Conservation (phyloP, 2,113 vertebrate genomes). For the Pimephales promelas region DNA sequence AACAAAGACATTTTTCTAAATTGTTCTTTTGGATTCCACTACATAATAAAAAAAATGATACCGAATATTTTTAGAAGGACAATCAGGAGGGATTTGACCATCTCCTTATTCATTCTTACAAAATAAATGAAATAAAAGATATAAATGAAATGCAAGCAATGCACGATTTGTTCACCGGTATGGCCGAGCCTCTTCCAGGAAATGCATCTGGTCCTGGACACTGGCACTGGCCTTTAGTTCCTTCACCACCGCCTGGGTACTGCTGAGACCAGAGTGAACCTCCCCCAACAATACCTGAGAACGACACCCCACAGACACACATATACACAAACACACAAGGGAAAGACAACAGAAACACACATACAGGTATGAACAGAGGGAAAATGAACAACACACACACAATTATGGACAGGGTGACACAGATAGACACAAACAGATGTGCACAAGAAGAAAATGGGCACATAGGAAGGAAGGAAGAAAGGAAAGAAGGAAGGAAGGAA, state of each 20-base stretch:
- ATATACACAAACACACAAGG: constrained; percentile 35
- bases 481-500: constrained; percentile 4
- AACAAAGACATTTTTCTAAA: too few relatives aligned
- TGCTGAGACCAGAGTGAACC: constrained; percentile 83
- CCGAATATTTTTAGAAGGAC: neutral
- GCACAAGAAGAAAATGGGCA: constrained; percentile 42
- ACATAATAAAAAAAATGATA: too few relatives aligned
- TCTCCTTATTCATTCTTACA: neutral
- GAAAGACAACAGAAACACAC: constrained; percentile 39
- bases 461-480: constrained; percentile 7
- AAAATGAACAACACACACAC: constrained; percentile 33
- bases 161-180: constrained; percentile 79
- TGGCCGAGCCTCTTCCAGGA: constrained; percentile 89
- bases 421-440: constrained; percentile 38
- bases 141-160: neutral
- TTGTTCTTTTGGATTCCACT: neutral
- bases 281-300: constrained; percentile 91
- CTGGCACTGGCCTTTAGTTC: constrained; percentile 88
- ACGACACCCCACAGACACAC: constrained; percentile 38
- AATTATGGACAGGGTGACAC: constrained; percentile 14
- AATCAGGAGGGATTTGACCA: neutral
- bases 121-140: neutral
- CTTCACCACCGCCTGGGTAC: constrained; percentile 92
- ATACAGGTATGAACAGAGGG: constrained; percentile 27
- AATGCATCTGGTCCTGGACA: constrained; percentile 90